phyloP scores from a whole-genome alignment of 2,113 vertebrate genomes.

The Gallinago paraguaiae region DNA sequence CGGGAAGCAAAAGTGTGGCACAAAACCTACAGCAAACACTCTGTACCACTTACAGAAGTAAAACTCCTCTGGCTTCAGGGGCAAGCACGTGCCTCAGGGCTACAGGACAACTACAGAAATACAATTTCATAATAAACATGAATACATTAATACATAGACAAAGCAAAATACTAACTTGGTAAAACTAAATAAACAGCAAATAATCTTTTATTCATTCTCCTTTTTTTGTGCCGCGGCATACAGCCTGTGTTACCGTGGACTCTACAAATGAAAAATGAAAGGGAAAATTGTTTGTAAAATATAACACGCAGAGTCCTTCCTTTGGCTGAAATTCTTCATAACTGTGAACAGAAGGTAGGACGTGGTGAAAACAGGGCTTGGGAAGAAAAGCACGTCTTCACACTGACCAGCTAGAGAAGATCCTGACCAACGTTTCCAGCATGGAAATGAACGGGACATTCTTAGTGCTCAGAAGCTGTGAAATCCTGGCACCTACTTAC shows the following conservation, averaged over 20 bases:
- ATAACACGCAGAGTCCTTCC: not conserved
- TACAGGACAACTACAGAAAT: not conserved
- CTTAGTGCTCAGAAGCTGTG: not conserved
- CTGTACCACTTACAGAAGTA: not conserved
- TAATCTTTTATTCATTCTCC: slow-evolving; percentile 6
- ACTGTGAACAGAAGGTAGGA: not conserved
- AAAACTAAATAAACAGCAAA: slow-evolving; percentile 27
- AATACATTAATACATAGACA: not conserved
- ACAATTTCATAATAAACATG: not conserved
- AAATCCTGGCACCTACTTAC: not conserved
- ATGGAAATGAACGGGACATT: not conserved
- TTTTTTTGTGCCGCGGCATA: not conserved
- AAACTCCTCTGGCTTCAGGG: not conserved
- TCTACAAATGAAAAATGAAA: slow-evolving; percentile 17
- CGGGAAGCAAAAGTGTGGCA: not conserved
- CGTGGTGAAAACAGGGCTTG: not conserved
- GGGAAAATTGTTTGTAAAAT: not conserved
- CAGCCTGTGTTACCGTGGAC: not conserved
- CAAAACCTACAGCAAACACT: not conserved
- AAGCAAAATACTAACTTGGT: not conserved
- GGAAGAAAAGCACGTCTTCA: not conserved
- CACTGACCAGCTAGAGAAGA: not conserved
- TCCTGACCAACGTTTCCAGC: not conserved
- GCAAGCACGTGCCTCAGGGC: not conserved
- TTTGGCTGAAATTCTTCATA: not conserved